Conservation (phyloP, 2,888 invertebrate species). For the Drosophila atroscutellata region DNA sequence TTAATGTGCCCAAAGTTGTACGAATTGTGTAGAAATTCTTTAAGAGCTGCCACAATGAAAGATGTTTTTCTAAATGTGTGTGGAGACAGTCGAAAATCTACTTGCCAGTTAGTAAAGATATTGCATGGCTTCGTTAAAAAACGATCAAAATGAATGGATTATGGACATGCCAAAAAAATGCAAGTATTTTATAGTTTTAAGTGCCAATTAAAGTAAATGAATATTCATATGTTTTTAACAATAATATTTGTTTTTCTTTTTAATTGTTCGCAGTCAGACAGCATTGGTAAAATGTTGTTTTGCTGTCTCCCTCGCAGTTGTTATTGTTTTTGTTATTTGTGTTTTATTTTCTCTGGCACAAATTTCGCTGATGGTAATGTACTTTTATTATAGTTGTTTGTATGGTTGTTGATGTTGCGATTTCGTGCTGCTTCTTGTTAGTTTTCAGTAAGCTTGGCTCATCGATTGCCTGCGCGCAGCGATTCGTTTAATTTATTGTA, state of each 20-base stretch:
- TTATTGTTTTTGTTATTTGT: constrained; percentile 7
- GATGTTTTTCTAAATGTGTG: constrained; percentile 6
- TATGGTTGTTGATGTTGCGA: constrained; percentile 15
- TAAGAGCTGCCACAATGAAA: neutral
- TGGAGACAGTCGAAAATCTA: neutral
- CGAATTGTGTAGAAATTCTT: neutral
- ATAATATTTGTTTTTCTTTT: constrained; percentile 57
- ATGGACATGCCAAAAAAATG: constrained; percentile 57
- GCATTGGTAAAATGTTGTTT: constrained; percentile 38
- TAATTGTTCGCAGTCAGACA: constrained; percentile 58
- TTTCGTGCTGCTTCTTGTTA: constrained; percentile 52
- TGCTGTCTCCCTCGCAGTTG: constrained; percentile 24
- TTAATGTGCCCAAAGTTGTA: neutral
- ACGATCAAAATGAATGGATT: constrained; percentile 14
- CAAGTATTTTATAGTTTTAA: constrained; percentile 42
- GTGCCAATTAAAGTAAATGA: constrained; percentile 59
- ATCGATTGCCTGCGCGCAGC: constrained; percentile 79
- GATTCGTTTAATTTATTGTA: constrained; percentile 77
- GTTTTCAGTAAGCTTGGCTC: constrained; percentile 35
- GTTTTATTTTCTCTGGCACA: constrained; percentile 74
- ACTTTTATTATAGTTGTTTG: constrained; percentile 34
- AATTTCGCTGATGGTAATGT: constrained; percentile 58
- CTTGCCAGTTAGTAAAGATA: neutral
- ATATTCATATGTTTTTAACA: constrained; percentile 27
- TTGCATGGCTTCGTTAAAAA: constrained; percentile 3